phyloP scores from a whole-genome alignment of 2,797 vertebrate genomes.

The Erethizon dorsatum region DNA sequence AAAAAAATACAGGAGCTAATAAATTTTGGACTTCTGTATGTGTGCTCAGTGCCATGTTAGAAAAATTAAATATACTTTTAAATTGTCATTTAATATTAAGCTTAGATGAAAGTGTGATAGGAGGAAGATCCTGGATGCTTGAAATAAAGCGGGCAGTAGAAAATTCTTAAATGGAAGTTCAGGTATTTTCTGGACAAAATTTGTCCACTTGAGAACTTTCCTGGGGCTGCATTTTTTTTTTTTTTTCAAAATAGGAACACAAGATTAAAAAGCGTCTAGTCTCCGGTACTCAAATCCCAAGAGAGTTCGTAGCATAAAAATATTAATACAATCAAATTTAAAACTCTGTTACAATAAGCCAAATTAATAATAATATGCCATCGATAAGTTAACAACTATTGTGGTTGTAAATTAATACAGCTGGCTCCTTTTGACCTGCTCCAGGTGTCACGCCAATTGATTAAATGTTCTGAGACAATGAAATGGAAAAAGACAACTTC shows the following conservation, averaged over 20 bases:
- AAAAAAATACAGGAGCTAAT: neutral
- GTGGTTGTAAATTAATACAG: conserved; percentile 68
- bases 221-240: conserved; percentile 25
- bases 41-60: neutral
- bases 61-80: conserved; percentile 53
- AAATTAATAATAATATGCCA: conserved; percentile 55
- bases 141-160: conserved; percentile 20
- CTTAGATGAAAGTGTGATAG: neutral
- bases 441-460: conserved; percentile 78
- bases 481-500: conserved; percentile 80
- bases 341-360: conserved; percentile 66
- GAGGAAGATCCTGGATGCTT: neutral
- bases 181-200: neutral
- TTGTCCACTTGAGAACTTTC: conserved; percentile 54
- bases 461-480: conserved; percentile 78
- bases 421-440: conserved; percentile 73
- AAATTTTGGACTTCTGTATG: conserved; percentile 24
- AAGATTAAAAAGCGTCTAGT: conserved; percentile 9
- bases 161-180: neutral
- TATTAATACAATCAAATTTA: conserved; percentile 52
- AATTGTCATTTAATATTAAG: conserved; percentile 57
- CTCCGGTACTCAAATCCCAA: conserved; percentile 20
- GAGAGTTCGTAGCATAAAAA: conserved; percentile 48
- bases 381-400: conserved; percentile 67
- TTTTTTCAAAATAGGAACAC: conserved; percentile 31